Percentiles rank a stretch among this genome's conserved stretches.
These are phyloP conservation scores for Artemia sp. DNA, from an alignment of 2,888 invertebrate genomes.

Conservation along the genomic window DNA sequence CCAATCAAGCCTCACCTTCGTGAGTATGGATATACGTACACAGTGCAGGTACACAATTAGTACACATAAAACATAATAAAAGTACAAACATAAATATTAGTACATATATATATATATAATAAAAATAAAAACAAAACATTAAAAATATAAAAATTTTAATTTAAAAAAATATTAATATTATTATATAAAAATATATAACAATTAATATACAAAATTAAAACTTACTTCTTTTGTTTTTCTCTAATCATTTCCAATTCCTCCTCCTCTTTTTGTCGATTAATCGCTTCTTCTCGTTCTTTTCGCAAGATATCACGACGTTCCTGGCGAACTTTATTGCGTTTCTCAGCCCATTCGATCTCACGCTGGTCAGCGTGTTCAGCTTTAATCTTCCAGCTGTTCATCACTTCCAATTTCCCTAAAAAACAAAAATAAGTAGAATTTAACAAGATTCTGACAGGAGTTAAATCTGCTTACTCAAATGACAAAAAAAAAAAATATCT, in stretches of 20 bases:
- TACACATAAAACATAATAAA: too few species aligned
- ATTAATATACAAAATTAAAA: constrained; percentile 22
- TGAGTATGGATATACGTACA: too few species aligned
- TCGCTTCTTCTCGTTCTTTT: constrained; percentile 38
- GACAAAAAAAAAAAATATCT: background rate
- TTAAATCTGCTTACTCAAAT: background rate
- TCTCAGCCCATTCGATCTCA: constrained; percentile 42
- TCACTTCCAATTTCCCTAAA: constrained; percentile 44
- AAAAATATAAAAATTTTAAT: too few species aligned
- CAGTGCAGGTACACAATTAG: too few species aligned
- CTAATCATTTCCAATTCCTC: constrained; percentile 40
- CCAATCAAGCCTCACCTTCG: too few species aligned
- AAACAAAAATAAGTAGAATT: constrained; percentile 21
- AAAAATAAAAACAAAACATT: too few species aligned
- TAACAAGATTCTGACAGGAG: background rate
- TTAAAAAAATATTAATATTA: too few species aligned
- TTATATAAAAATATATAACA: too few species aligned
- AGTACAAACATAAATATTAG: too few species aligned
- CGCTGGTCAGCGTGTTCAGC: constrained; percentile 48
- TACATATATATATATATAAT: too few species aligned
- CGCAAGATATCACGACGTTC: constrained; percentile 45
- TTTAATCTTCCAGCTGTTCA: constrained; percentile 49
- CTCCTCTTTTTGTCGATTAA: constrained; percentile 38
- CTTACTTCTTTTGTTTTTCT: constrained; percentile 40
- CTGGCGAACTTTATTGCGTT: constrained; percentile 23